Conservation (phyloP, 2,888 invertebrate genomes). For the Xylocampa areola region DNA sequence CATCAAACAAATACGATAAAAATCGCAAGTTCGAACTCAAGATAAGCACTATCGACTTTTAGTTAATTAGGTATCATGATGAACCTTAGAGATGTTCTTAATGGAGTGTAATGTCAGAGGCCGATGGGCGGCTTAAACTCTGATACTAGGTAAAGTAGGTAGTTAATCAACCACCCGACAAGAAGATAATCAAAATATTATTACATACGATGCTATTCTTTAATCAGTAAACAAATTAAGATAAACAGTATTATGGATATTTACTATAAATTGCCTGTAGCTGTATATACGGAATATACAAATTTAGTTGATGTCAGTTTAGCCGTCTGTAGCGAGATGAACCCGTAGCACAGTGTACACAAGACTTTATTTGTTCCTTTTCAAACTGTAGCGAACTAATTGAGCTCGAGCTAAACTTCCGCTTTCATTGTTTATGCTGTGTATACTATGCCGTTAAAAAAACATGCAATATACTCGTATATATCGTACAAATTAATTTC, state of each 20-base stretch:
- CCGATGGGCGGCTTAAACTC: too few relatives aligned
- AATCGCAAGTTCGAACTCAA: too few relatives aligned
- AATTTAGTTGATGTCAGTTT: conserved; percentile 60
- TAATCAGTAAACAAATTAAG: not conserved
- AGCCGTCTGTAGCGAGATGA: conserved; percentile 62
- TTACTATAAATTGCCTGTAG: conserved; percentile 27
- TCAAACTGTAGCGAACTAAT: conserved; percentile 65
- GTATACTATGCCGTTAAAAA: conserved; percentile 23
- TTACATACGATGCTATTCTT: not conserved
- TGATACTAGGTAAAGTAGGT: too few relatives aligned
- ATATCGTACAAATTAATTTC: not conserved
- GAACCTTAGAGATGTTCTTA: too few relatives aligned
- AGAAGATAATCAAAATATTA: too few relatives aligned
- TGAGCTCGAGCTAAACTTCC: conserved; percentile 66
- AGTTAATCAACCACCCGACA: too few relatives aligned
- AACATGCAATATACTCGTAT: conserved; percentile 12
- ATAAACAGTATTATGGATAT: conserved; percentile 26
- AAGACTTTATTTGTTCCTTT: conserved; percentile 67
- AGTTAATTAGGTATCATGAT: too few relatives aligned
- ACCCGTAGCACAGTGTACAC: conserved; percentile 58
- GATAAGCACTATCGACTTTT: too few relatives aligned
- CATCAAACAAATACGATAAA: too few relatives aligned
- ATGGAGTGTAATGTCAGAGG: too few relatives aligned
- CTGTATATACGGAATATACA: conserved; percentile 44
- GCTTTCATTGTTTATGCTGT: conserved; percentile 51